phyloP scores from a whole-genome alignment of 2,113 vertebrate species.

The Monopterus albus region DNA sequence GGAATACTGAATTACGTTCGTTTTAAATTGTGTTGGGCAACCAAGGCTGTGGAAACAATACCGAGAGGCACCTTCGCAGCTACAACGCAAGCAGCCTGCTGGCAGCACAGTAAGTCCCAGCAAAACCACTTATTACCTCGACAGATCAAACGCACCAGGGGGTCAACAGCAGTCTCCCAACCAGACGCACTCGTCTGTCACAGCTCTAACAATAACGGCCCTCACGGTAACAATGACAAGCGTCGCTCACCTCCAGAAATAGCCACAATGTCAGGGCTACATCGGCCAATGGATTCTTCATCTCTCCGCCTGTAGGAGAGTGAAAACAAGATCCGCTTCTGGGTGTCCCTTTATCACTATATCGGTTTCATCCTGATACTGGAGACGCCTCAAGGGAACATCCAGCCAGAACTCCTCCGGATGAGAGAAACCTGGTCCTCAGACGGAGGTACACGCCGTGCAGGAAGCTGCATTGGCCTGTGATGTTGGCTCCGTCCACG shows the following conservation, averaged over 20 bases:
- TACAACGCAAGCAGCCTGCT: slow-evolving; percentile 1
- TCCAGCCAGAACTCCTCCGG: slow-evolving; percentile 1
- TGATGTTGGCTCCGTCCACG: slow-evolving; percentile 32
- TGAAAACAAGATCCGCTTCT: slow-evolving; percentile 11
- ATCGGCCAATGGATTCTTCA: slow-evolving; percentile 63
- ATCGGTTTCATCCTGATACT: slow-evolving; percentile 44
- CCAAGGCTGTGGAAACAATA: neutral
- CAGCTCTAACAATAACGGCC: no score
- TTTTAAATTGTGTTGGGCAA: slow-evolving; percentile 10
- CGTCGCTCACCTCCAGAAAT: slow-evolving; percentile 74
- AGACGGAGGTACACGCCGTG: slow-evolving; percentile 26
- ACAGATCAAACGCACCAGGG: rapidly evolving
- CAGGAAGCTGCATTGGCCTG: slow-evolving; percentile 26
- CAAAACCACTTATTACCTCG: neutral
- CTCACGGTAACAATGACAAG: neutral
- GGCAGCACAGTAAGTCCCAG: neutral
- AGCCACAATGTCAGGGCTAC: slow-evolving; percentile 66
- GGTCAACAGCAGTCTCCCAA: neutral
- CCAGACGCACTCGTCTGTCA: neutral
- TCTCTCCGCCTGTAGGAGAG: slow-evolving; percentile 48
- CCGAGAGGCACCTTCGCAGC: neutral
- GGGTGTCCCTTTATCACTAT: slow-evolving; percentile 23
- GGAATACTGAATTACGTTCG: rapidly evolving
- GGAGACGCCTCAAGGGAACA: neutral
- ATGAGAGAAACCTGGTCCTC: neutral